Base-by-base conservation (phyloP, 1,140 invertebrate species). In the Drosophila burlai region DNA sequence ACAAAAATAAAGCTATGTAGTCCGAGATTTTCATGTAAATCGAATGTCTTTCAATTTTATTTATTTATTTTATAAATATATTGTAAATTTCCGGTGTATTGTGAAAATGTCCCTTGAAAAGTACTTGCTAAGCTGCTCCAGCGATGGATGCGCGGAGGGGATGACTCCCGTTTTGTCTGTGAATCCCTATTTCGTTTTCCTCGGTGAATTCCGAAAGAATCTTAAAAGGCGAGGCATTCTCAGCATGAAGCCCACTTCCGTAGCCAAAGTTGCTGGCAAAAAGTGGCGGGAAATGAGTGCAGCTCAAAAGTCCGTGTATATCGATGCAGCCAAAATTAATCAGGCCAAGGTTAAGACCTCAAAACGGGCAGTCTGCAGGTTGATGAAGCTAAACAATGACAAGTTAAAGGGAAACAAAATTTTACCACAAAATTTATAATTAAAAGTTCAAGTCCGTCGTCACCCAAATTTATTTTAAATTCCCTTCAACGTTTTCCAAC, bases 221-320 rank as follows among this genome's bases (percentile, higher is more conserved):
- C 45, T 85, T 24, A 45, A 60, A 16, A 15, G 10, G 6, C 47
- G 78, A 0, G 49, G 40, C 24, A 8, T 81, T 2, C 10, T 3
- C 5, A 59, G 63, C 29, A 21, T 85, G 0, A 74, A 78, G 13
- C 24, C 34, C 1, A 71, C 54, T 9, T 18, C 11, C 4, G 29
- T 81, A 2, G 50, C 38, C 18, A 54, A 47, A 46, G 24, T 69
- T 18, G 73, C 67, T 13, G 73, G 73, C 7, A 65, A 21, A 24
- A 84, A 62, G 24, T 84, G 81, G 81, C 63, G 77, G 0, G 6
- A 59, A 66, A 84, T 84, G 82, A 81, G 15, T 6, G 5, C 13
- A 4, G 16, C 21, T 5, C 62, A 84, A 26, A 84, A 80, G 31
- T 42, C 45, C 0, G 47, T 64, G 16, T 84, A 73, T 26, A 46